These are phyloP conservation scores for Valencia hispanica DNA, from an alignment of 2,797 vertebrate genomes.

Conservation along the genomic window DNA sequence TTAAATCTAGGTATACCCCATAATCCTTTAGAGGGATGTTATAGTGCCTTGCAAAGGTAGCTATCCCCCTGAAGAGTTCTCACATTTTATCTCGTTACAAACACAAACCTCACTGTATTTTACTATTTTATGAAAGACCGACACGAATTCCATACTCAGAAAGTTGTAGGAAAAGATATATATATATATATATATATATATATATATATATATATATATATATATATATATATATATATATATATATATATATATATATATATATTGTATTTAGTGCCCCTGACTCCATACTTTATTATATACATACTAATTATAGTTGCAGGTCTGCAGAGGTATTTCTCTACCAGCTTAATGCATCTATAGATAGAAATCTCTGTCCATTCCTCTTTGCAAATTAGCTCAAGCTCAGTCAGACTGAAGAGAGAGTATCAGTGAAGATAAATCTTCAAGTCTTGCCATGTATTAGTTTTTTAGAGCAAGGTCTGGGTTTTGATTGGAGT, in stretches of 20 bases:
- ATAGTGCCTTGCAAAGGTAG: background rate
- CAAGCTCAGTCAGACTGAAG: too few relatives aligned
- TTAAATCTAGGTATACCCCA: constrained; percentile 12
- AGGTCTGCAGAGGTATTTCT: too few relatives aligned
- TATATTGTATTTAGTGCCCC: background rate
- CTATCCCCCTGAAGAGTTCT: background rate
- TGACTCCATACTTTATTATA: background rate
- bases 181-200: background rate
- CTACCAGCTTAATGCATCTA: too few relatives aligned
- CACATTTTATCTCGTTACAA: constrained; percentile 1
- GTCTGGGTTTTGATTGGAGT: too few relatives aligned
- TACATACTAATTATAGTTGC: too few relatives aligned
- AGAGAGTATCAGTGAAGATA: too few relatives aligned
- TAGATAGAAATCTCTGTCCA: too few relatives aligned
- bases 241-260: background rate
- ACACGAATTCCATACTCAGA: background rate
- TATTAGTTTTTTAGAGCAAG: background rate
- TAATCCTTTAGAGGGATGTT: background rate
- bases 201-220: background rate
- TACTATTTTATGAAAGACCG: background rate
- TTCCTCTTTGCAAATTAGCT: too few relatives aligned
- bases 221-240: background rate
- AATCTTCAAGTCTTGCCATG: too few relatives aligned
- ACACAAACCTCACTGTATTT: background rate
- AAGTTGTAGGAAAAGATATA: background rate